Conservation (phyloP, 2,888 invertebrate genomes). For the Ariolimax columbianus region DNA sequence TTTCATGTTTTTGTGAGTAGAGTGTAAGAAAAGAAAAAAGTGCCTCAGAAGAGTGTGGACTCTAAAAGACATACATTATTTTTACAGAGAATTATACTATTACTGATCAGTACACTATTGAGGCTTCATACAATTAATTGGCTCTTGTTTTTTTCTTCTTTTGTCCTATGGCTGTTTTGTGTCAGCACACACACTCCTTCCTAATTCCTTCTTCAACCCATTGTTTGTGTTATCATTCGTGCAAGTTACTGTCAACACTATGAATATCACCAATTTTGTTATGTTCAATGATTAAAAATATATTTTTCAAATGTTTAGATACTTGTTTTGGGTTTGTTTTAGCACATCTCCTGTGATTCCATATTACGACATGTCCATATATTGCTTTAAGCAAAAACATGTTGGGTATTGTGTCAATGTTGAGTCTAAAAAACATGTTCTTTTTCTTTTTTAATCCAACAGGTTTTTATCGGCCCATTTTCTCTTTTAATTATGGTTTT, state of each 20-base stretch:
- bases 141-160: conserved; percentile 1
- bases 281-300: conserved; percentile 51
- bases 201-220: not conserved
- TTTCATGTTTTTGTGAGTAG: not conserved
- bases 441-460: no score
- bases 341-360: not conserved
- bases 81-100: no score
- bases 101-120: not conserved
- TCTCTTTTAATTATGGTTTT: no score
- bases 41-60: not conserved
- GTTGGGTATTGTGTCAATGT: no score
- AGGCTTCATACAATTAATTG: conserved; percentile 17
- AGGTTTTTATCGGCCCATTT: no score
- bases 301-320: conserved; percentile 47
- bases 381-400: no score
- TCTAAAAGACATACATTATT: no score
- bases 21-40: not conserved
- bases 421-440: no score
- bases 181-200: not conserved
- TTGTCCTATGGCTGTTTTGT: not conserved
- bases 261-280: conserved; percentile 49
- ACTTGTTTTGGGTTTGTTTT: not conserved
- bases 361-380: no score
- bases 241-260: conserved; percentile 45
- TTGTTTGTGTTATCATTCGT: conserved; percentile 41